These are phyloP conservation scores for Lates calcarifer DNA, from an alignment of 2,113 vertebrate species.

Conservation along the genomic window DNA sequence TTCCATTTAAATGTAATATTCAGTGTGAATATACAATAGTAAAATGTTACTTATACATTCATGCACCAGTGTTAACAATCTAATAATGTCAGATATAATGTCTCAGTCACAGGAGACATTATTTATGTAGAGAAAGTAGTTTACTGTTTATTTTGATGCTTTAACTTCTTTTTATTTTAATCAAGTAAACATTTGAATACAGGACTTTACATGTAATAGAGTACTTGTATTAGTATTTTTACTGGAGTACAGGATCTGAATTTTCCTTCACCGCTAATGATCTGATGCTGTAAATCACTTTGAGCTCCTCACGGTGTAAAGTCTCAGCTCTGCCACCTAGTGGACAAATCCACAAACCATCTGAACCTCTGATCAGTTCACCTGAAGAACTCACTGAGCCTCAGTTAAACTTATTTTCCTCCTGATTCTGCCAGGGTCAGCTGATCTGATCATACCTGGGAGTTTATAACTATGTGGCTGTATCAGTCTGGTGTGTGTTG, in stretches of 20 bases:
- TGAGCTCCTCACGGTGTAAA: neutral
- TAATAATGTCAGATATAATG: neutral
- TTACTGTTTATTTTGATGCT: neutral
- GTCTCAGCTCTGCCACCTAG: conserved; percentile 69
- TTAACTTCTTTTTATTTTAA: no score
- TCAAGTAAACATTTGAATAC: no score
- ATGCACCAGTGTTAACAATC: no score
- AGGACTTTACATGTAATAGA: neutral
- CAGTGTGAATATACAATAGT: no score
- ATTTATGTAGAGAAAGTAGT: neutral
- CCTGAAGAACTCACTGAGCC: neutral
- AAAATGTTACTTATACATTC: no score
- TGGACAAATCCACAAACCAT: conserved; percentile 50
- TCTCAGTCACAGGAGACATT: neutral
- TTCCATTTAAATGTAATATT: no score
- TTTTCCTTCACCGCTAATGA: neutral
- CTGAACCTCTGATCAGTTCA: neutral
- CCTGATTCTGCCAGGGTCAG: neutral
- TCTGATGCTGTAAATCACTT: neutral
- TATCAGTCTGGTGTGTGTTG: conserved; percentile 21
- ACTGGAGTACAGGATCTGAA: neutral
- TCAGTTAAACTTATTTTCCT: neutral
- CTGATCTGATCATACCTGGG: neutral
- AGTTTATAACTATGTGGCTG: neutral
- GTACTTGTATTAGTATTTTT: neutral